Percentiles rank a stretch among this genome's conserved stretches.
Conservation (phyloP, 2,888 invertebrate species). For the Cheilosia variabilis region DNA sequence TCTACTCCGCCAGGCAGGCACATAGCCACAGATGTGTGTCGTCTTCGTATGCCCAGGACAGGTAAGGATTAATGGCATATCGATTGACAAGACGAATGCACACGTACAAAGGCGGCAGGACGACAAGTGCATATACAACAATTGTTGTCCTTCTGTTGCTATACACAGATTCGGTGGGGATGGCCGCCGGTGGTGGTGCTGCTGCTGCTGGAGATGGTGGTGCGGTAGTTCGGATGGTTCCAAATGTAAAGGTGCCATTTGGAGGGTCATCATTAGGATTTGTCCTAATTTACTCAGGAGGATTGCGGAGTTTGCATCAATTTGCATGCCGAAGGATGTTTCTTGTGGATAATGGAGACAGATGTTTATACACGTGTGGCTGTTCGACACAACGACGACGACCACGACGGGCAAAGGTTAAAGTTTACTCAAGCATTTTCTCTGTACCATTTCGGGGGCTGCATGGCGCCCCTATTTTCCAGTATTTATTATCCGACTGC, state of each 20-base stretch:
- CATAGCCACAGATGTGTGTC: slow-evolving; percentile 41
- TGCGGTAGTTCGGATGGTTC: not conserved
- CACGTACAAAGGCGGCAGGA: slow-evolving; percentile 56
- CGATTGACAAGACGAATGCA: slow-evolving; percentile 74
- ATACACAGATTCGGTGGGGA: slow-evolving; percentile 45
- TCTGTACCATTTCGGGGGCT: slow-evolving; percentile 41
- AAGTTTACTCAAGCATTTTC: slow-evolving; percentile 58
- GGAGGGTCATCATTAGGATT: slow-evolving; percentile 70
- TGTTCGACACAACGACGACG: slow-evolving; percentile 9
- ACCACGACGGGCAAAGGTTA: slow-evolving; percentile 55
- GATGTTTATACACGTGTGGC: slow-evolving; percentile 31
- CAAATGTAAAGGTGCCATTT: slow-evolving; percentile 38
- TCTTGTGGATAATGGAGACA: slow-evolving; percentile 25
- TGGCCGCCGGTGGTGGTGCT: not conserved
- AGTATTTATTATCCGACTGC: slow-evolving; percentile 67
- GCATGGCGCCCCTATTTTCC: slow-evolving; percentile 40
- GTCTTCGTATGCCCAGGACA: slow-evolving; percentile 52
- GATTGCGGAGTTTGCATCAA: slow-evolving; percentile 71
- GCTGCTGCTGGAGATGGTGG: not conserved
- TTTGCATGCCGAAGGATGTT: slow-evolving; percentile 69
- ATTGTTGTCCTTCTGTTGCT: slow-evolving; percentile 52
- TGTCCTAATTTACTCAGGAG: slow-evolving; percentile 74
- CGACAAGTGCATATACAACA: slow-evolving; percentile 38
- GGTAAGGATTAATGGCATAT: slow-evolving; percentile 72
- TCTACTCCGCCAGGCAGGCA: slow-evolving; percentile 27